phyloP scores from a whole-genome alignment of 2,113 vertebrate genomes.

The Carassius carassius region DNA sequence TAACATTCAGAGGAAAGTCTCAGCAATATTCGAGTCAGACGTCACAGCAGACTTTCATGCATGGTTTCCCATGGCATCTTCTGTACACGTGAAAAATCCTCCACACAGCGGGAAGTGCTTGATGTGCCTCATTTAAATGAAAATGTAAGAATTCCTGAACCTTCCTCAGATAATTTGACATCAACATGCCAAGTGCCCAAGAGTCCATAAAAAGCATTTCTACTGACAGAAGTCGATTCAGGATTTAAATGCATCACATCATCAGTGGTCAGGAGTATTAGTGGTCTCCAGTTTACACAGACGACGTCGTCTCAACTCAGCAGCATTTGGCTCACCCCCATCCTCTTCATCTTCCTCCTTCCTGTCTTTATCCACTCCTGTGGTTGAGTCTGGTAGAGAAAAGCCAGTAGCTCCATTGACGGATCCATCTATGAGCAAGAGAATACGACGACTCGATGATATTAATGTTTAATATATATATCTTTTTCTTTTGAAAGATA shows the following conservation, averaged over 20 bases:
- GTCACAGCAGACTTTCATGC: not conserved
- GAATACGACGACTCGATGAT: not conserved
- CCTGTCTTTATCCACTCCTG: constrained; percentile 50
- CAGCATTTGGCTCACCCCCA: constrained; percentile 80
- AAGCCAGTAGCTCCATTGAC: constrained; percentile 59
- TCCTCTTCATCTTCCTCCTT: constrained; percentile 54
- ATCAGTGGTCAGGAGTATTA: constrained; percentile 78
- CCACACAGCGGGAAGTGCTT: constrained; percentile 15
- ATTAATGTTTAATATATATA: no score
- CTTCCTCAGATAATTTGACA: constrained; percentile 23
- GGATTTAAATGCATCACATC: constrained; percentile 29
- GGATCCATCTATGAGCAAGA: constrained; percentile 52
- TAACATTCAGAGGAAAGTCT: constrained; percentile 29
- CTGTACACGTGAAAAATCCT: constrained; percentile 1
- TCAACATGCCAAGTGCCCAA: constrained; percentile 33
- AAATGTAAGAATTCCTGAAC: constrained; percentile 35
- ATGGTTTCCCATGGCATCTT: not conserved
- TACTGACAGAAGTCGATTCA: constrained; percentile 55
- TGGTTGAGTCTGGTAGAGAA: constrained; percentile 66
- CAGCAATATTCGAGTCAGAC: not conserved
- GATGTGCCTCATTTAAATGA: constrained; percentile 33
- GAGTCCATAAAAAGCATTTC: constrained; percentile 35
- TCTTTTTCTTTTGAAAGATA: no score
- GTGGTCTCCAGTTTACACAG: constrained; percentile 84
- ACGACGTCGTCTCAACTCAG: constrained; percentile 85